Conservation (phyloP, 1,140 invertebrate species). For the Aphelenchoides fujianensis region DNA sequence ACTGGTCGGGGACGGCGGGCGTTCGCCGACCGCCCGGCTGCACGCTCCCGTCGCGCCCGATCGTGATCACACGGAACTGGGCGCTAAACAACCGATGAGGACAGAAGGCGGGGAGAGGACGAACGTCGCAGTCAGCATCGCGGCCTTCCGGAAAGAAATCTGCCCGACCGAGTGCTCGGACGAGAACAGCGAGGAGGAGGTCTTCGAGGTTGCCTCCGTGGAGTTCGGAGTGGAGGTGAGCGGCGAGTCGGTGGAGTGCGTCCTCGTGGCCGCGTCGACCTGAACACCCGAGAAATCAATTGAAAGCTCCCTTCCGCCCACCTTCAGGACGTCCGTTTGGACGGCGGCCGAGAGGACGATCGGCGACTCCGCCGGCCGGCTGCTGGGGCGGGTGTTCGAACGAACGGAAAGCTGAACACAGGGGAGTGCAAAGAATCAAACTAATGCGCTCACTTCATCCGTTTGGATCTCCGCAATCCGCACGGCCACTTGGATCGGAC, state of each 20-base stretch:
- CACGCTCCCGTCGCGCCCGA: conserved; percentile 3
- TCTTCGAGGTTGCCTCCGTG: conserved; percentile 1
- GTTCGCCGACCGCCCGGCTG: background rate
- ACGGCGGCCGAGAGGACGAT: background rate
- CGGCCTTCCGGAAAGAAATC: conserved; percentile 11
- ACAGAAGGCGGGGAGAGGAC: too few relatives aligned
- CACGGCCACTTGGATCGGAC: background rate
- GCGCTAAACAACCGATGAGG: too few relatives aligned
- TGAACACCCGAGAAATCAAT: background rate
- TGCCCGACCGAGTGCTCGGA: conserved; percentile 16
- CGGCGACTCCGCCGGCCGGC: too few relatives aligned
- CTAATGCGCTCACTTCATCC: background rate
- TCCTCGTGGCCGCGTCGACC: conserved; percentile 7
- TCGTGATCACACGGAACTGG: background rate
- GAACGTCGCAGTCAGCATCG: conserved; percentile 13
- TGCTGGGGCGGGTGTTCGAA: too few relatives aligned
- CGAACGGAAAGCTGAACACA: too few relatives aligned
- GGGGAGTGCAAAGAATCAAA: background rate
- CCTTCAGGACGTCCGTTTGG: conserved; percentile 5
- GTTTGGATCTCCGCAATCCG: background rate
- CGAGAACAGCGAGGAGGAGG: conserved; percentile 12
- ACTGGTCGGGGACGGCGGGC: background rate
- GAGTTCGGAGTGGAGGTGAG: conserved; percentile 8
- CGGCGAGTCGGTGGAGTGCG: background rate
- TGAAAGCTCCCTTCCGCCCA: background rate